Evolutionary conservation across 2,888 invertebrate species (phyloP), one percentile per base, ranked within the genome.

Genomic region (Carcina quercana): DNA sequence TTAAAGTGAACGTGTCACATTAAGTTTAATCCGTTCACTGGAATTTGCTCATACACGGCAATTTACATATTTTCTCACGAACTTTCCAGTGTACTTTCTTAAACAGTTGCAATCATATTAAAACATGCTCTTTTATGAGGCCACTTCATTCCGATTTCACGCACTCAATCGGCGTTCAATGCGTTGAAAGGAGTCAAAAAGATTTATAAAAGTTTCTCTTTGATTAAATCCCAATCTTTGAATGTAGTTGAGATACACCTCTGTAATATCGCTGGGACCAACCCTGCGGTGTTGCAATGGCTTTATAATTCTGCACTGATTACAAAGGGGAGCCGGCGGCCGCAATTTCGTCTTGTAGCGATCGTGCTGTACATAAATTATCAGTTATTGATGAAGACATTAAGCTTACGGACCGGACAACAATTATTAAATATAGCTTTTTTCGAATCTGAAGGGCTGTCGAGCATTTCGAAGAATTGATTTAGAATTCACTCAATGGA

Each of bases 261-360:
- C 67, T 54, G 63, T 60, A 67, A 66, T 60, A 66, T 64, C 61
- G 59, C 53, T 46, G 44, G 50, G 51, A 56, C 62, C 59, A 61
- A 64, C 63, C 76, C 75, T 50, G 73, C 75, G 76, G 79, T 75
- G 72, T 63, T 70, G 70, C 70, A 69, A 73, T 64, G 68, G 72
- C 68, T 74, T 80, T 82, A 80, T 82, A 82, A 83, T 82, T 76
- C 71, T 74, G 72, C 71, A 71, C 75, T 82, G 82, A 83, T 83
- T 83, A 80, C 80, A 80, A 79, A 80, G 76, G 71, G 83, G 83
- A 84, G 86, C 87, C 87, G 86, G 86, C 86, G 86, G 86, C 86
- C 85, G 86, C 86, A 79, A 82, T 83, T 82, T 80, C 73, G 75
- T 73, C 82, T 80, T 79, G 80, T 78, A 76, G 62, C 60, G 76